phyloP scores from a whole-genome alignment of 2,113 vertebrate genomes.

The Oreotrochilus melanogaster region DNA sequence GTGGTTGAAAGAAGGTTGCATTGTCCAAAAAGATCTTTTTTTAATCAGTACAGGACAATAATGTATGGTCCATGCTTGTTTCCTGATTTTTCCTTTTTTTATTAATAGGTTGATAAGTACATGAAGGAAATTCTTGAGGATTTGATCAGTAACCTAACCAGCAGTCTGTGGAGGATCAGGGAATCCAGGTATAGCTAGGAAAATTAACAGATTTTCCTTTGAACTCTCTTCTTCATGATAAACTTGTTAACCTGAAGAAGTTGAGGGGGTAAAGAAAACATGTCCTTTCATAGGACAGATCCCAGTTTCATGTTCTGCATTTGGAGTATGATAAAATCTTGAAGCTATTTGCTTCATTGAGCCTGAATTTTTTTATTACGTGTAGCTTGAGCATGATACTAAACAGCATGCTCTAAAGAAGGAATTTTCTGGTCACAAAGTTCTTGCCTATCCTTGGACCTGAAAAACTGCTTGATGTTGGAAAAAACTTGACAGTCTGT shows the following conservation, averaged over 20 bases:
- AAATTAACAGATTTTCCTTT: not conserved
- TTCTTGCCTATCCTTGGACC: not conserved
- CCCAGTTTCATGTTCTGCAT: not conserved
- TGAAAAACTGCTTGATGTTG: not conserved
- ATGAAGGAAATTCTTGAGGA: conserved; percentile 96
- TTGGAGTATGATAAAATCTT: not conserved
- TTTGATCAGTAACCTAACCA: conserved; percentile 93
- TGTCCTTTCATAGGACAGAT: not conserved
- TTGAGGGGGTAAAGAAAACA: not conserved
- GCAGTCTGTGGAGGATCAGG: conserved; percentile 92
- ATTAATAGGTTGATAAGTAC: conserved; percentile 92
- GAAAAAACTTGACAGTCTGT: not conserved
- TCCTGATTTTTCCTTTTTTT: conserved; percentile 36
- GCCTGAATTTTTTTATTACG: not conserved
- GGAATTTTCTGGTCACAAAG: not conserved
- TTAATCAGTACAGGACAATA: not conserved
- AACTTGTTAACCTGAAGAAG: not conserved
- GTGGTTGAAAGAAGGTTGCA: not conserved
- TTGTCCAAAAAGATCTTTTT: not conserved
- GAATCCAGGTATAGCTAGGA: conserved; percentile 90
- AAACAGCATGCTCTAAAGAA: not conserved
- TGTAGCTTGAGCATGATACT: not conserved
- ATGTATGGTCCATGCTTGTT: not conserved
- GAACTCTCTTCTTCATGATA: not conserved
- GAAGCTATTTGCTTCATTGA: not conserved